These are phyloP conservation scores for Zonitis immaculata DNA, from an alignment of 2,888 invertebrate species.

Conservation along the genomic window DNA sequence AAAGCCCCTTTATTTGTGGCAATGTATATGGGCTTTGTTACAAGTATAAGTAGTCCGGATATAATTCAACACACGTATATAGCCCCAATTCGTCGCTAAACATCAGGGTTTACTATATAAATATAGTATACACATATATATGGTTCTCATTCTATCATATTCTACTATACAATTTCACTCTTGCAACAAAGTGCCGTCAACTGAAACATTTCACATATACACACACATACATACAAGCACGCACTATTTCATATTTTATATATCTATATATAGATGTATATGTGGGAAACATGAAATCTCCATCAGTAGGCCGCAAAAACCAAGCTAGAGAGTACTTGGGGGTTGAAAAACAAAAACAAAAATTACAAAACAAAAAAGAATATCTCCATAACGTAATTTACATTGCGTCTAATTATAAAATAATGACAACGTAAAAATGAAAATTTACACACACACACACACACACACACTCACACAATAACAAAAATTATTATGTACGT, in stretches of 20 bases:
- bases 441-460: too few relatives aligned
- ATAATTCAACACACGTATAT: constrained; percentile 28
- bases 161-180: constrained; percentile 4
- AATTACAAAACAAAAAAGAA: constrained; percentile 25
- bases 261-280: too few relatives aligned
- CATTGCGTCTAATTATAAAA: constrained; percentile 9
- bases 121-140: background rate
- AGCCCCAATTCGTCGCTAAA: constrained; percentile 3
- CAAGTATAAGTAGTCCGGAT: constrained; percentile 22
- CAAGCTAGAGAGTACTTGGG: constrained; percentile 14
- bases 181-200: constrained; percentile 30
- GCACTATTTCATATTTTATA: too few relatives aligned
- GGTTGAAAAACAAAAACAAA: constrained; percentile 26
- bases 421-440: background rate
- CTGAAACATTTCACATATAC: constrained; percentile 33
- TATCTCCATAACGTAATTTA: constrained; percentile 31
- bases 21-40: constrained; percentile 26
- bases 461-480: too few relatives aligned
- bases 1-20: constrained; percentile 26
- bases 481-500: too few relatives aligned
- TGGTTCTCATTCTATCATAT: constrained; percentile 2
- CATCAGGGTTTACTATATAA: too few relatives aligned
- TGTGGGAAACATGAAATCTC: constrained; percentile 38
- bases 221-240: too few relatives aligned
- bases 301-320: constrained; percentile 33